Evolutionary conservation across 2,888 invertebrate species (phyloP).

Genomic region (Pseudanteris insignis): DNA sequence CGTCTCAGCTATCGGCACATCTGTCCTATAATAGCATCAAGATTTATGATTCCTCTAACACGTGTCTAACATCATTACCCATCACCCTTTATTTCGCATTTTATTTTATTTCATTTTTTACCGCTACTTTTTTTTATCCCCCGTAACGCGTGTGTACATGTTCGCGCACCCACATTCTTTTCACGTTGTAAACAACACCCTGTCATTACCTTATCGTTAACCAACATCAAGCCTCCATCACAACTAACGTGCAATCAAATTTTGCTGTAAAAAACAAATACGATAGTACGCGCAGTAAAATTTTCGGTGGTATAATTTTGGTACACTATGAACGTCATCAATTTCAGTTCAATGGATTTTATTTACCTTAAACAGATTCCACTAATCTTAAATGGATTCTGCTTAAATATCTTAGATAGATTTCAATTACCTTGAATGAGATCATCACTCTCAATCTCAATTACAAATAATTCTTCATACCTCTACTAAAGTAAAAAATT

Average conservation of each 20-base stretch:
- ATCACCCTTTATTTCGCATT: constrained; percentile 34
- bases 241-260: constrained; percentile 30
- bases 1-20: constrained; percentile 58
- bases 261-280: constrained; percentile 16
- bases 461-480: too few relatives aligned
- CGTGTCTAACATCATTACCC: constrained; percentile 59
- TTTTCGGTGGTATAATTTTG: too few relatives aligned
- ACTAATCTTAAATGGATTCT: too few relatives aligned
- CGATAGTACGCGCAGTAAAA: too few relatives aligned
- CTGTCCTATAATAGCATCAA: constrained; percentile 61
- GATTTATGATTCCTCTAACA: constrained; percentile 59
- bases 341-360: too few relatives aligned
- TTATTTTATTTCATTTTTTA: constrained; percentile 28
- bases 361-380: too few relatives aligned
- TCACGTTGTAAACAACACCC: constrained; percentile 36
- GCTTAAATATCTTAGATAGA: too few relatives aligned
- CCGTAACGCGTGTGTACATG: constrained; percentile 20
- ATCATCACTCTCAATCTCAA: too few relatives aligned
- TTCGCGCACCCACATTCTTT: constrained; percentile 30
- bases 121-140: too few relatives aligned
- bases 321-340: too few relatives aligned
- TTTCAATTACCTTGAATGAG: too few relatives aligned
- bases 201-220: constrained; percentile 33
- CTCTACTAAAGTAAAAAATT: too few relatives aligned
- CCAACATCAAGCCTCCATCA: constrained; percentile 11